phyloP scores from a whole-genome alignment of 2,797 vertebrate species.

The Mus caroli region DNA sequence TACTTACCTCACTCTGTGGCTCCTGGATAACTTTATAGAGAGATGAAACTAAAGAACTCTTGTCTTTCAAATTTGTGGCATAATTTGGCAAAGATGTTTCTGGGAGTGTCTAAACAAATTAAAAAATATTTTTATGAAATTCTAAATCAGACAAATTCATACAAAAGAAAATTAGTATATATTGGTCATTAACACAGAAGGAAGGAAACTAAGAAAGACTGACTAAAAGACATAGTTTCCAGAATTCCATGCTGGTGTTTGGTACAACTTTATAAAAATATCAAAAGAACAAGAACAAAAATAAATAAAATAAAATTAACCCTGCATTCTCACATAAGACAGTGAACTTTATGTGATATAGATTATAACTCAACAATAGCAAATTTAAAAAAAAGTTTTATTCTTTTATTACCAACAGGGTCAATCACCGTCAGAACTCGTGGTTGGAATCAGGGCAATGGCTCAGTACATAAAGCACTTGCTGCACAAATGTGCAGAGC shows the following conservation, averaged over 20 bases:
- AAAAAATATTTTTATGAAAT: slow-evolving; percentile 77
- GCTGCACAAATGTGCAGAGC: background rate
- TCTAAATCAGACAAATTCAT: slow-evolving; percentile 49
- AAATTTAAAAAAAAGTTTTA: slow-evolving; percentile 6
- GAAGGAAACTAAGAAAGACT: background rate
- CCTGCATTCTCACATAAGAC: slow-evolving; percentile 43
- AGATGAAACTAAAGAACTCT: slow-evolving; percentile 94
- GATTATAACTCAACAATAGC: slow-evolving; percentile 60
- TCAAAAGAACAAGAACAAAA: slow-evolving; percentile 22
- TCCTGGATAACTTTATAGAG: slow-evolving; percentile 98
- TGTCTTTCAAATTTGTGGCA: slow-evolving; percentile 95
- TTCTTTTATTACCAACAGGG: slow-evolving; percentile 22
- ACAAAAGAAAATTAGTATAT: background rate
- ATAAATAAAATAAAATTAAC: background rate
- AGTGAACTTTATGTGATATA: slow-evolving; percentile 33
- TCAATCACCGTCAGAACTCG: slow-evolving; percentile 54
- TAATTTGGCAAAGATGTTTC: slow-evolving; percentile 96
- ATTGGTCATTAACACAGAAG: slow-evolving; percentile 2
- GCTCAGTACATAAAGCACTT: background rate
- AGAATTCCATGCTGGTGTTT: slow-evolving; percentile 31
- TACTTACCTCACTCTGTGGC: slow-evolving; percentile 97
- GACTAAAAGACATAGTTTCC: background rate
- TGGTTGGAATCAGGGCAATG: background rate
- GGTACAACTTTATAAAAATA: slow-evolving; percentile 24
- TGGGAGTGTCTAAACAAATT: slow-evolving; percentile 94